A percentile compares a stretch with the other conserved stretches of the same genome.
Evolutionary conservation across 2,113 vertebrate species (phyloP).

Genomic region (Hydrochoerus hydrochaeris): DNA sequence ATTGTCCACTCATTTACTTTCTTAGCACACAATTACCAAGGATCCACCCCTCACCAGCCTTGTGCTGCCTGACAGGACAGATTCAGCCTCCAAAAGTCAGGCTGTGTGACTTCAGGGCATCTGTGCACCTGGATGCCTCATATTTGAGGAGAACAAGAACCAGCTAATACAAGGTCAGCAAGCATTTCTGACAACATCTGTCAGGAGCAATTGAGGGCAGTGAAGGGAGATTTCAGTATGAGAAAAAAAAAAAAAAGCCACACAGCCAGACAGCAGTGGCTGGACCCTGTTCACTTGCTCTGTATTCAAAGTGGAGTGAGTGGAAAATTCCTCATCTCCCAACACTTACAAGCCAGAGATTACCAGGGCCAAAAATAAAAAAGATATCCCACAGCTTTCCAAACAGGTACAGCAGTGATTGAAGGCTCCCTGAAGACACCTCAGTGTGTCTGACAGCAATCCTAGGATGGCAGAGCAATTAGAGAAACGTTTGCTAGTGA

Average conservation of each 20-base stretch:
- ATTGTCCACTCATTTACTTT: background rate
- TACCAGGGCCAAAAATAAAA: background rate
- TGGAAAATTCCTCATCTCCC: constrained; percentile 45
- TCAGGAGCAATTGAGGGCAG: fast-evolving
- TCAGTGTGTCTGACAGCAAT: background rate
- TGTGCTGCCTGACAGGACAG: background rate
- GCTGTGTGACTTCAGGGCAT: background rate
- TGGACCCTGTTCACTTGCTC: background rate
- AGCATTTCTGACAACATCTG: fast-evolving
- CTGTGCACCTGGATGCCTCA: background rate
- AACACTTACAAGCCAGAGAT: background rate
- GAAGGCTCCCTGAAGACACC: background rate
- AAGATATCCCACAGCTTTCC: background rate
- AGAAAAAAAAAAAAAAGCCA: background rate
- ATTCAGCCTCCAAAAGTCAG: background rate
- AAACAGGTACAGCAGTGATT: background rate
- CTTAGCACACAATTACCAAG: too few relatives aligned
- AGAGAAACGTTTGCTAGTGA: background rate
- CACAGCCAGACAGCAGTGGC: background rate
- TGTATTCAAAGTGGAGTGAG: background rate
- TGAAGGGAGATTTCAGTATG: fast-evolving
- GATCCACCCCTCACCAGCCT: fast-evolving
- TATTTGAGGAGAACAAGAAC: background rate
- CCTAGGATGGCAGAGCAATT: background rate
- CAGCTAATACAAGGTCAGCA: background rate